Evolutionary conservation across 2,113 vertebrate species (phyloP).

Genomic region (Scartelaos histophorus): DNA sequence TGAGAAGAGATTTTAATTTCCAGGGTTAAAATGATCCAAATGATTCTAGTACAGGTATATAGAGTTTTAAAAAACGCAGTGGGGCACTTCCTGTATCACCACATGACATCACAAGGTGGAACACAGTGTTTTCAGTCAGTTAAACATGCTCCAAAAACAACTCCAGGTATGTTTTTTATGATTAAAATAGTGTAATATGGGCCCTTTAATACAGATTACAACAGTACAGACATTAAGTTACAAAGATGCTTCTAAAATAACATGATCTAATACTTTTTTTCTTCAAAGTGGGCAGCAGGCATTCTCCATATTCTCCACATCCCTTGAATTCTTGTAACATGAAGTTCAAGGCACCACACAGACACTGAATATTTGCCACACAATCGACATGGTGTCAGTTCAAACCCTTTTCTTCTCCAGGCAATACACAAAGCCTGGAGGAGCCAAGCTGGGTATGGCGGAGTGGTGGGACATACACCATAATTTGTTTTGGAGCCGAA

Average conservation of each 20-base stretch:
- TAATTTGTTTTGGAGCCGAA: not conserved
- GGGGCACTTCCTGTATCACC: too few species aligned
- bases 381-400: not conserved
- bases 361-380: not conserved
- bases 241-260: too few species aligned
- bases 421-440: not conserved
- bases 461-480: not conserved
- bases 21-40: too few species aligned
- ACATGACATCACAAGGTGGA: too few species aligned
- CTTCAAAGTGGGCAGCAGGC: not conserved
- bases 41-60: too few species aligned
- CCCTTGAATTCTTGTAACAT: not conserved
- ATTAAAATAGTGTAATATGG: too few species aligned
- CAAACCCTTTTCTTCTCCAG: not conserved
- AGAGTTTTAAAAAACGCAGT: too few species aligned
- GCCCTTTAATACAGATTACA: not conserved
- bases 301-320: not conserved
- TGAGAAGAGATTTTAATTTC: too few species aligned
- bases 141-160: too few species aligned
- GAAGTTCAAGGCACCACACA: not conserved
- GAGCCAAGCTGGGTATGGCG: not conserved
- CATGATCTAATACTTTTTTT: not conserved
- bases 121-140: too few species aligned
- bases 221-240: too few species aligned
- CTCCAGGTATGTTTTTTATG: too few species aligned